Evolutionary conservation across 2,113 vertebrate genomes (phyloP).

Genomic region (Uria aalge): DNA sequence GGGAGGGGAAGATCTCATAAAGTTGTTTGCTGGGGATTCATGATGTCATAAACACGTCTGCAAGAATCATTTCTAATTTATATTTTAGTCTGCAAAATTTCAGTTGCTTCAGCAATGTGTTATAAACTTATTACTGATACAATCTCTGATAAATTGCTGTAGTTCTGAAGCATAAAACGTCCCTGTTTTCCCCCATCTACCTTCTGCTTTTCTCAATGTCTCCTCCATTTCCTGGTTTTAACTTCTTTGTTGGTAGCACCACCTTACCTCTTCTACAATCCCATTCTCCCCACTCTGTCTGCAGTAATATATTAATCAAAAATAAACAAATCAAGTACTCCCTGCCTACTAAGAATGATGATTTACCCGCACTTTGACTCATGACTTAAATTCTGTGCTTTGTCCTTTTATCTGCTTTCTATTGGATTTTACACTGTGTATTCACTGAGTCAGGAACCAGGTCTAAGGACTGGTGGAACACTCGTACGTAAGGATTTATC

Average conservation of each 20-base stretch:
- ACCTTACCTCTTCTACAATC: neutral
- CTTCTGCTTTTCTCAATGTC: neutral
- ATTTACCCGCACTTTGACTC: neutral
- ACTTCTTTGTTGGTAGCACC: neutral
- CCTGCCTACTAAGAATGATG: neutral
- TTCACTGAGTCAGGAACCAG: neutral
- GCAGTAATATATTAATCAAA: neutral
- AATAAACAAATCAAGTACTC: neutral
- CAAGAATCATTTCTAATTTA: neutral
- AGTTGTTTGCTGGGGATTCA: neutral
- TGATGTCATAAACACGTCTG: neutral
- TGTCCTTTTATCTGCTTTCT: neutral
- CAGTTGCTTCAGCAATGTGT: neutral
- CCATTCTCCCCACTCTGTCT: neutral
- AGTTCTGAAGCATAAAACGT: neutral
- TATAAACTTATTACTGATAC: neutral
- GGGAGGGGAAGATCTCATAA: neutral
- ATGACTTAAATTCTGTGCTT: neutral
- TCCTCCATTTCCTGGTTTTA: neutral
- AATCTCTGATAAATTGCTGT: neutral
- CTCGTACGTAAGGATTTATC: accelerated
- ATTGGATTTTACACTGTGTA: neutral
- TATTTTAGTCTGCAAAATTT: neutral
- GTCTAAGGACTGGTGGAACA: neutral
- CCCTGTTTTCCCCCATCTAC: accelerated